These are phyloP conservation scores for Lordiphosa collinella DNA, from an alignment of 1,140 invertebrate genomes.

Conservation along the genomic window DNA sequence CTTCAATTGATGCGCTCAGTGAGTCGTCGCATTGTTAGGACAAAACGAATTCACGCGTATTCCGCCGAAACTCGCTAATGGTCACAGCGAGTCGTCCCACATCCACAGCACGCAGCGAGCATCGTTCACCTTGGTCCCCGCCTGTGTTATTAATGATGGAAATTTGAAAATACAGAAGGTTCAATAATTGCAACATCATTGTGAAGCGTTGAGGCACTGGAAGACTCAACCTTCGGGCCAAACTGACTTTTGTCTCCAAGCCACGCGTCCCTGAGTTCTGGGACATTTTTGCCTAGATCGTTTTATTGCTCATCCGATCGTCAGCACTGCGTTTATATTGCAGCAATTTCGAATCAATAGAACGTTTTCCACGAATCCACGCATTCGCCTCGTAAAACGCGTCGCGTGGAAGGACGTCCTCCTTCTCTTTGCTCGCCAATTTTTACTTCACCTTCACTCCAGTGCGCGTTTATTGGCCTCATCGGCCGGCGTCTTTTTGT, in stretches of 20 bases:
- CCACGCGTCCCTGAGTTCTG: constrained; percentile 56
- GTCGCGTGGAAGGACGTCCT: constrained; percentile 53
- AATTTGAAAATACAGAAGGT: constrained; percentile 80
- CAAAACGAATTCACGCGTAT: constrained; percentile 76
- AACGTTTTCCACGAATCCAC: constrained; percentile 62
- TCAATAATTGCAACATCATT: constrained; percentile 79
- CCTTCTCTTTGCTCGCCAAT: constrained; percentile 24
- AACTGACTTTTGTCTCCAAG: constrained; percentile 61
- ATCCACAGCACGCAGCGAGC: not conserved
- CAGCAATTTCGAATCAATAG: constrained; percentile 75
- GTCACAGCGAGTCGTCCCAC: constrained; percentile 55
- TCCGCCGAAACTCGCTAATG: constrained; percentile 79
- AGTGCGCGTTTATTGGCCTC: constrained; percentile 47
- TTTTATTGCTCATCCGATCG: constrained; percentile 66
- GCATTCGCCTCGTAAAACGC: constrained; percentile 54
- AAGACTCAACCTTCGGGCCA: constrained; percentile 21
- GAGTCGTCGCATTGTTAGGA: constrained; percentile 66
- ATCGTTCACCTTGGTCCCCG: constrained; percentile 69
- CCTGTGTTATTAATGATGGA: constrained; percentile 80
- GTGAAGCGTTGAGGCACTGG: constrained; percentile 41
- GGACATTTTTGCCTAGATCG: constrained; percentile 35
- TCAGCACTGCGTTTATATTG: constrained; percentile 74
- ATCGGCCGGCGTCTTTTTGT: constrained; percentile 51
- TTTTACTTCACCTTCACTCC: constrained; percentile 65
- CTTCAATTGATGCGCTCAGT: constrained; percentile 74